Conservation (phyloP, 1,140 invertebrate species). For the Pseudachorutes palmiensis region DNA sequence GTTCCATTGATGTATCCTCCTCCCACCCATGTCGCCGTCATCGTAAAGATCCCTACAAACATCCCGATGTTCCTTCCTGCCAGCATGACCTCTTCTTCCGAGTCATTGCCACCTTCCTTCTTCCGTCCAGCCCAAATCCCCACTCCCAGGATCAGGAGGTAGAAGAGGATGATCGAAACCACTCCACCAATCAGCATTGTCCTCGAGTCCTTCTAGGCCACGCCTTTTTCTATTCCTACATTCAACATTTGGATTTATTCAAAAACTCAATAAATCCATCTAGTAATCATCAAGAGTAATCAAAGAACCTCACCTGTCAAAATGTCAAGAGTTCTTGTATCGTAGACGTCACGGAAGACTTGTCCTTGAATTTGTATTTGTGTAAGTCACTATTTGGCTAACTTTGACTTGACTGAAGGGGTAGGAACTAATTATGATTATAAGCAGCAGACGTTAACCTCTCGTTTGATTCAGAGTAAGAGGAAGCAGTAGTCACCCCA, state of each 20-base stretch:
- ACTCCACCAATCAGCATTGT: conserved; percentile 49
- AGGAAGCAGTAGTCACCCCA: conserved; percentile 76
- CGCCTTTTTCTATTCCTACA: background rate
- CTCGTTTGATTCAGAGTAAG: too few species aligned
- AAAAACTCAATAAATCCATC: conserved; percentile 7
- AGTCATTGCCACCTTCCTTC: conserved; percentile 48
- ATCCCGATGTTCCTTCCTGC: conserved; percentile 67
- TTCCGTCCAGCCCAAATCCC: conserved; percentile 66
- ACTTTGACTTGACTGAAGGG: background rate
- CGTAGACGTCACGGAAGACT: conserved; percentile 20
- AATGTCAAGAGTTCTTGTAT: too few species aligned
- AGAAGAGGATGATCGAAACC: conserved; percentile 61
- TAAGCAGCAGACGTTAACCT: background rate
- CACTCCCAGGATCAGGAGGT: conserved; percentile 57
- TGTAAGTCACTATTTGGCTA: background rate
- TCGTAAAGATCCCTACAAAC: conserved; percentile 68
- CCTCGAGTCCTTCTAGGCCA: background rate
- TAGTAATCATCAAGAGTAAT: too few species aligned
- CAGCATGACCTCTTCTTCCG: conserved; percentile 62
- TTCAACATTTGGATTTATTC: background rate
- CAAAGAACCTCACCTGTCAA: too few species aligned
- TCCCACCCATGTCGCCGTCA: conserved; percentile 64
- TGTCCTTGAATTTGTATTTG: background rate
- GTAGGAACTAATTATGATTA: conserved; percentile 5
- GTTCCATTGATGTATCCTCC: conserved; percentile 77